These are phyloP conservation scores for Subacronicta megacephala DNA, from an alignment of 2,888 invertebrate species.

Conservation along the genomic window DNA sequence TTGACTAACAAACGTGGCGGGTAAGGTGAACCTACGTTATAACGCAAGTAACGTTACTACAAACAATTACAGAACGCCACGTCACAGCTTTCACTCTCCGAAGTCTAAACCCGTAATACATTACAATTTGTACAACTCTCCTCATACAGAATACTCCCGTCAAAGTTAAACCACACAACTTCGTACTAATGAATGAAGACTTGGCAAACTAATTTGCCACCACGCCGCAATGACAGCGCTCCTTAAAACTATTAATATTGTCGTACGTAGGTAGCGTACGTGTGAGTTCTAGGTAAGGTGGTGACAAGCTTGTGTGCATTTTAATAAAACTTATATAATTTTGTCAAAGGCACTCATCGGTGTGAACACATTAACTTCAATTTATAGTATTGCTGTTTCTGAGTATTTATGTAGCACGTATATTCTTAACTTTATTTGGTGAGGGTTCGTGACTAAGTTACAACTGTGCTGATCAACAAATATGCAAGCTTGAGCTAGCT, in stretches of 20 bases:
- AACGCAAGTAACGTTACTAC: constrained; percentile 44
- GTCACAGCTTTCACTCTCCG: constrained; percentile 52
- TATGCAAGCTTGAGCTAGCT: too few relatives aligned
- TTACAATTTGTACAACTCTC: constrained; percentile 64
- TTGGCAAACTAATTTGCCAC: constrained; percentile 77
- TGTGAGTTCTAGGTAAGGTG: constrained; percentile 29
- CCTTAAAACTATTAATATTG: constrained; percentile 68
- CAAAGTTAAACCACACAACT: constrained; percentile 74
- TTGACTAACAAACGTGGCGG: constrained; percentile 41
- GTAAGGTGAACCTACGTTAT: constrained; percentile 35
- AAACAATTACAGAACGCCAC: constrained; percentile 47
- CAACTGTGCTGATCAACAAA: too few relatives aligned
- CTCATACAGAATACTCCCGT: constrained; percentile 57
- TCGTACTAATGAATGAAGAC: constrained; percentile 77
- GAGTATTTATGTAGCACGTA: not conserved
- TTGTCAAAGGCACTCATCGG: constrained; percentile 8
- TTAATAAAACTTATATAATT: constrained; percentile 34
- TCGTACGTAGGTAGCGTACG: constrained; percentile 37
- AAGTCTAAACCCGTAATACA: constrained; percentile 58
- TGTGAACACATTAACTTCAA: not conserved
- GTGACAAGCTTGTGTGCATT: constrained; percentile 30
- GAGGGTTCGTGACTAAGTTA: too few relatives aligned
- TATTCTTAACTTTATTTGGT: constrained; percentile 1
- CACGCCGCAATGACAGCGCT: constrained; percentile 67
- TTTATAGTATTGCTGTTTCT: not conserved